Base-by-base conservation (phyloP, 2,797 vertebrate genomes). In the Dryobates pubescens region DNA sequence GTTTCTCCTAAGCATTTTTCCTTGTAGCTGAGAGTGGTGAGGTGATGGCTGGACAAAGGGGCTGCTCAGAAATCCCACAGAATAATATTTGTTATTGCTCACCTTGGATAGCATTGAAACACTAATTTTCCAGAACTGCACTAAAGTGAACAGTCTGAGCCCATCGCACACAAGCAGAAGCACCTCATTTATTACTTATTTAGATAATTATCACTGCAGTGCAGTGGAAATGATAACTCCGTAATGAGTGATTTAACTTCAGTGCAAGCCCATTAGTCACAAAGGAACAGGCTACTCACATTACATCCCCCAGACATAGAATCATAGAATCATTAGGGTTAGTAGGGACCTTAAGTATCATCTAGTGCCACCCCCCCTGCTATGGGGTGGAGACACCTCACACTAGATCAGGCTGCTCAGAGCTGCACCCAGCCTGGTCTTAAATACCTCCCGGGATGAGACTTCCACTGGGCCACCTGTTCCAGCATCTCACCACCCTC, bases 181-280 rank as follows among this genome's bases (percentile, higher is more conserved):
- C 15, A 78, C 63, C 65, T 94, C 17, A 72, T 82, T 94, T 95
- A 41, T 90, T 93, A 82, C 65, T 85, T 87, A 82, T 72, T 85
- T 91, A 91, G 69, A 80, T 82, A 88, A 92, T 90, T 93, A 89
- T 89, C 84, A 89, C 65, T 61, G 65, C 53, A 63, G 59, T 69
- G 63, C 34, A 83, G 82, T 47, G 85, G 76, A 89, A 92, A 75
- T 86, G 26, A 70, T 90, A 96, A 90, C 47, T 92, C 54, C 24
- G 53, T 88, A 49, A 94, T 88, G 92, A 97, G 86, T 92, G 94
- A 88, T 93, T 94, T 94, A 90, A 92, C 70, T 92, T 86, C 58
- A 47, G 76, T 41, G 77, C 62, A 80, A 81, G 69, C 77, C 86
- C 72, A 64, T 96, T 77, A 90, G 82, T 89, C 92, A 90, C 7